A percentile compares a stretch with the other conserved stretches of the same genome.
These are phyloP conservation scores for Melanaphis sacchari DNA, from an alignment of 1,140 invertebrate genomes.

Conservation along the genomic window DNA sequence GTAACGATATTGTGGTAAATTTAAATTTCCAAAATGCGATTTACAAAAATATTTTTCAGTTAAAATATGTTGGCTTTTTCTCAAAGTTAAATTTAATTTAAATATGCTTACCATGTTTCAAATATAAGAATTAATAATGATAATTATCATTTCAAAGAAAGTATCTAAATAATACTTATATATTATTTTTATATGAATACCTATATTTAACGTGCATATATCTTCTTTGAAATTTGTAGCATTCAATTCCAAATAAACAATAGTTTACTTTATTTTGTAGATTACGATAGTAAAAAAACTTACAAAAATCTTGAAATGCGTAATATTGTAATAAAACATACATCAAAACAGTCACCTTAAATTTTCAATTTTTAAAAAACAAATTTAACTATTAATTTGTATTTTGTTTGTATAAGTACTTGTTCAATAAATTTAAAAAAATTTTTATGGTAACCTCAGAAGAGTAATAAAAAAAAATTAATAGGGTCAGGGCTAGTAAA, in stretches of 20 bases:
- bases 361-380: neutral
- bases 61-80: neutral
- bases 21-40: neutral
- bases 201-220: neutral
- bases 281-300: neutral
- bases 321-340: neutral
- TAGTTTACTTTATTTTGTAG: neutral
- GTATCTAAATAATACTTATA: no score
- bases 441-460: no score
- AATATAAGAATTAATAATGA: neutral
- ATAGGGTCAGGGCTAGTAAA: no score
- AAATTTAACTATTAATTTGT: neutral
- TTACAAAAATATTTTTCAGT: neutral
- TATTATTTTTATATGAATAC: neutral
- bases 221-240: neutral
- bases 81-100: neutral
- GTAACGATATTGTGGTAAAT: neutral
- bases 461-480: no score
- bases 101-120: neutral
- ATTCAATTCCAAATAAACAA: neutral
- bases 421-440: neutral
- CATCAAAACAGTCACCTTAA: neutral
- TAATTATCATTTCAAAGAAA: neutral
- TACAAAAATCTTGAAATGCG: neutral
- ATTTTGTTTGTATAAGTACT: neutral